A percentile compares a stretch with the other conserved stretches of the same genome.
Evolutionary conservation across 1,140 invertebrate species (phyloP).

Genomic region (Ips typographus): DNA sequence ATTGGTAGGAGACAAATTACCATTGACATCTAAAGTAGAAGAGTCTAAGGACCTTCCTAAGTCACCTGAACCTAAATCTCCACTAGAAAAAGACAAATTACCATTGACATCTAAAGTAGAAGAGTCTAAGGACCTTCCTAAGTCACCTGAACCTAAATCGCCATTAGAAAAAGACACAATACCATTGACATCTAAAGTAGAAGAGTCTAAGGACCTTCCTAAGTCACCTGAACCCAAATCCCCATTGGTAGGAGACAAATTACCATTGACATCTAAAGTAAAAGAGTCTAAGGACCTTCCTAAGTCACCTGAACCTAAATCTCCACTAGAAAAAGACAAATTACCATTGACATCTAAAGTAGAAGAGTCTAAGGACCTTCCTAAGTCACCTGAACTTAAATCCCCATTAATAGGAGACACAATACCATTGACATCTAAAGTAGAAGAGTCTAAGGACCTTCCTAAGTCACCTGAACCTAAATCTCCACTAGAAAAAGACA

Average conservation of each 20-base stretch:
- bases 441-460: background rate
- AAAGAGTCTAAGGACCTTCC: background rate
- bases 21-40: background rate
- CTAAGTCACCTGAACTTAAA: slow-evolving; percentile 7
- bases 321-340: background rate
- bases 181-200: background rate
- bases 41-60: background rate
- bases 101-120: background rate
- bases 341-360: background rate
- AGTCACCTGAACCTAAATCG: slow-evolving; percentile 1
- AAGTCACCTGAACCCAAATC: background rate
- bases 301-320: background rate
- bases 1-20: background rate
- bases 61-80: slow-evolving; percentile 2
- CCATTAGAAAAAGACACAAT: background rate
- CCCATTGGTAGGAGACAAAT: background rate
- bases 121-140: background rate
- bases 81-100: background rate
- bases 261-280: background rate
- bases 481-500: background rate
- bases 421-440: background rate
- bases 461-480: slow-evolving; percentile 8
- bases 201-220: background rate
- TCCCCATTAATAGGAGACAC: background rate
- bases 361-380: background rate